Evolutionary conservation across 2,888 invertebrate genomes (phyloP).

Genomic region (Pomacea canaliculata): DNA sequence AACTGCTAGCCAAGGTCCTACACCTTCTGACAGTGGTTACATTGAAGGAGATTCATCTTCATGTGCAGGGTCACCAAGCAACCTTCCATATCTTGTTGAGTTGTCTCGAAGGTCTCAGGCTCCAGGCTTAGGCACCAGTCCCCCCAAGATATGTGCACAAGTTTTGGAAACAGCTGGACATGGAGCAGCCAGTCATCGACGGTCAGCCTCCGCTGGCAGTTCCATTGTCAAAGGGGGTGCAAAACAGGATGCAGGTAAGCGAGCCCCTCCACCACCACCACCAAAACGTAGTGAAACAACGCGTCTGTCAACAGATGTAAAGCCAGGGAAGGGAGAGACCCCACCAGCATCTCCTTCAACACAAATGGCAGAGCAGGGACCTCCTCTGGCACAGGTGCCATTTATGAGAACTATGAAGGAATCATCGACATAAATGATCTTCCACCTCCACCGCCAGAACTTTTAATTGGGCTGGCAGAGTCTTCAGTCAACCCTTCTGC

Average conservation of each 20-base stretch:
- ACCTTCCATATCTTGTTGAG: conserved; percentile 55
- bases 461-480: conserved; percentile 49
- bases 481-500: conserved; percentile 37
- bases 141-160: conserved; percentile 22
- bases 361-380: not conserved
- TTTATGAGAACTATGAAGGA: conserved; percentile 57
- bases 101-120: conserved; percentile 36
- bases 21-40: conserved; percentile 27
- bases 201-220: conserved; percentile 37
- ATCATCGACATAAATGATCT: conserved; percentile 62
- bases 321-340: conserved; percentile 22
- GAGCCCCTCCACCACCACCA: conserved; percentile 55
- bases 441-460: conserved; percentile 64
- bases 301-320: conserved; percentile 44
- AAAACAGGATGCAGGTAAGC: conserved; percentile 29
- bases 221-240: conserved; percentile 24
- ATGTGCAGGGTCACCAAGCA: conserved; percentile 25
- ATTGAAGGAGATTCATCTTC: conserved; percentile 26
- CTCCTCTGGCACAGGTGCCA: conserved; percentile 34
- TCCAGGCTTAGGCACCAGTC: conserved; percentile 21
- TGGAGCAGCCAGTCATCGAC: conserved; percentile 30
- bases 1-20: conserved; percentile 39
- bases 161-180: conserved; percentile 17
- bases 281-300: conserved; percentile 61
- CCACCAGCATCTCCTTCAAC: not conserved